phyloP scores from a whole-genome alignment of 1,140 invertebrate species.

The Charaxes varanes region DNA sequence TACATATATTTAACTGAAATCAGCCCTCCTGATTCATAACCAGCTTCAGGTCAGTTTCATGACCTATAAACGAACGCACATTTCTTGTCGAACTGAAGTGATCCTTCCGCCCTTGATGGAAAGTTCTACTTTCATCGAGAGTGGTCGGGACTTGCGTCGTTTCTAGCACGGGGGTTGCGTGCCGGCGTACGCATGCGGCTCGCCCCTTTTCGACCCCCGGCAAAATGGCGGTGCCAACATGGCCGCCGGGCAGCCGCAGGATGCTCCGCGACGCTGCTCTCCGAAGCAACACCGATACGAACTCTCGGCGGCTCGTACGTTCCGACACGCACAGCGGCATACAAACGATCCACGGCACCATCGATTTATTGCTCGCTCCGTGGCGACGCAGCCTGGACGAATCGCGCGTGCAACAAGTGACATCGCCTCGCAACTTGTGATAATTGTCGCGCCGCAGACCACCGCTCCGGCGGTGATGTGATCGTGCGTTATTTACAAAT shows the following conservation, averaged over 20 bases:
- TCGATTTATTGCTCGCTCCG: constrained; percentile 42
- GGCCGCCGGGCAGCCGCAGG: constrained; percentile 67
- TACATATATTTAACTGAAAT: constrained; percentile 43
- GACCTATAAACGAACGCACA: constrained; percentile 64
- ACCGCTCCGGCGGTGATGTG: constrained; percentile 51
- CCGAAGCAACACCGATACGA: constrained; percentile 54
- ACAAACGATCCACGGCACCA: constrained; percentile 31
- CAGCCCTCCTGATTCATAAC: constrained; percentile 51
- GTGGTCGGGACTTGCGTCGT: constrained; percentile 47
- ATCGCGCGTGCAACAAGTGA: constrained; percentile 68
- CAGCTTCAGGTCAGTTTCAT: constrained; percentile 52
- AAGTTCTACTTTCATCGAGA: constrained; percentile 31
- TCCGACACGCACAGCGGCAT: constrained; percentile 45
- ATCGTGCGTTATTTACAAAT: constrained; percentile 56
- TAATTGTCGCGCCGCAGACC: constrained; percentile 39
- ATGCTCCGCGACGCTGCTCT: constrained; percentile 57
- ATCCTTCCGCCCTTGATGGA: constrained; percentile 36
- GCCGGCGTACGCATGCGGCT: constrained; percentile 68
- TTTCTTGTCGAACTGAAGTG: constrained; percentile 28
- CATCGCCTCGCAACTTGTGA: constrained; percentile 35
- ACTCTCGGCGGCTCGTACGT: constrained; percentile 41
- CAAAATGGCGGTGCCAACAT: constrained; percentile 68
- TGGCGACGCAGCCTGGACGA: constrained; percentile 28
- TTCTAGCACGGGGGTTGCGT: constrained; percentile 52
- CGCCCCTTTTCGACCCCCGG: constrained; percentile 60